Conservation (phyloP, 2,797 vertebrate species). For the Tragopan temminckii region DNA sequence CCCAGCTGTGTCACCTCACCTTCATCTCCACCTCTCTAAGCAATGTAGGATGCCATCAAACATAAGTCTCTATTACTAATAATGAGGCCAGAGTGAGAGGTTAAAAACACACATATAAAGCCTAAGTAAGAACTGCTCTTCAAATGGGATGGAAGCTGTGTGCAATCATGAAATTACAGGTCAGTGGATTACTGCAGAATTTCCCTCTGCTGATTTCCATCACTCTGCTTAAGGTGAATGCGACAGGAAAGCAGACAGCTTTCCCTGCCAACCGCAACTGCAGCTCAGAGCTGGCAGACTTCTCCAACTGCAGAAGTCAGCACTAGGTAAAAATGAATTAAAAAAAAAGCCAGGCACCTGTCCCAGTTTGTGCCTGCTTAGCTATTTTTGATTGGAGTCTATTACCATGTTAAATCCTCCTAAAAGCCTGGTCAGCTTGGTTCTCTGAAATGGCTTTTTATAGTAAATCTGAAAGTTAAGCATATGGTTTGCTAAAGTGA, state of each 20-base stretch:
- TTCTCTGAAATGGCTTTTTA: constrained; percentile 69
- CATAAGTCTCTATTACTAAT: neutral
- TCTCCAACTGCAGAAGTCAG: constrained; percentile 22
- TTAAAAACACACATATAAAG: neutral
- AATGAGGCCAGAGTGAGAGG: neutral
- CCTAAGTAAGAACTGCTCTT: neutral
- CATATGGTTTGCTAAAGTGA: constrained; percentile 65
- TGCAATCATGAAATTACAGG: neutral
- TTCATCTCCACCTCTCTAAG: neutral
- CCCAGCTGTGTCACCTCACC: neutral
- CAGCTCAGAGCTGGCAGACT: neutral
- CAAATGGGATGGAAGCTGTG: neutral
- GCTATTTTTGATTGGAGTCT: constrained; percentile 62
- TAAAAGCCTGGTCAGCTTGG: constrained; percentile 66
- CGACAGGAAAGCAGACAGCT: neutral
- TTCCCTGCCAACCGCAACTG: constrained; percentile 3
- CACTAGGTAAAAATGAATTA: constrained; percentile 24
- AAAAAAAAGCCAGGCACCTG: constrained; percentile 41
- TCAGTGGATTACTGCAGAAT: neutral
- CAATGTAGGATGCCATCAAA: neutral
- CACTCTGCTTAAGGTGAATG: neutral
- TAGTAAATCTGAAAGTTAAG: constrained; percentile 72
- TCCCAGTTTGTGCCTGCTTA: constrained; percentile 66
- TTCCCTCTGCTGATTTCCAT: neutral
- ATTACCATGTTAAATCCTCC: constrained; percentile 70